phyloP scores from a whole-genome alignment of 2,888 invertebrate genomes.

The Calliopum simillimum region DNA sequence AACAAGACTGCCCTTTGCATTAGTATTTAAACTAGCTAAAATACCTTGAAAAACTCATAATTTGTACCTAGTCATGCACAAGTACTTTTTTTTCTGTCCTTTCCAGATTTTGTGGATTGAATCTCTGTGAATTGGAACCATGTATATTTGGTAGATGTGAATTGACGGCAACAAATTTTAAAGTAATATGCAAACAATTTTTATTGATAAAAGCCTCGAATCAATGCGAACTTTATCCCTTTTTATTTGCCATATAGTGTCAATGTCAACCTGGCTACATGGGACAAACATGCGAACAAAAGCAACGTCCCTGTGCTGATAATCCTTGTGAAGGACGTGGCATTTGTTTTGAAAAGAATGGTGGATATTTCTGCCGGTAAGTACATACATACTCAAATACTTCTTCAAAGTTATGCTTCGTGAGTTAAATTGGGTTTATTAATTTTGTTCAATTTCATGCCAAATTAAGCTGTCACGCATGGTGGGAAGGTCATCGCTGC shows the following conservation, averaged over 20 bases:
- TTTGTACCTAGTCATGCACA: too few relatives aligned
- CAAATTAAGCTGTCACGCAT: slow-evolving; percentile 74
- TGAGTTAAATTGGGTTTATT: neutral
- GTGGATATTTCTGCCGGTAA: slow-evolving; percentile 75
- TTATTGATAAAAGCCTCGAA: too few relatives aligned
- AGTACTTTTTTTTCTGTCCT: neutral
- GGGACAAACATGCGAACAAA: slow-evolving; percentile 76
- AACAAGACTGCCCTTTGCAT: too few relatives aligned
- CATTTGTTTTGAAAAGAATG: slow-evolving; percentile 76
- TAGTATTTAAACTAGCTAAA: too few relatives aligned
- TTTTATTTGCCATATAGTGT: slow-evolving; percentile 66
- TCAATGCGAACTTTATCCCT: too few relatives aligned
- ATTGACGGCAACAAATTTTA: slow-evolving; percentile 65
- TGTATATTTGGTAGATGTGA: slow-evolving; percentile 71
- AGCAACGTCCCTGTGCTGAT: slow-evolving; percentile 77
- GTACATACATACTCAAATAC: slow-evolving; percentile 21
- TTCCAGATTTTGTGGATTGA: slow-evolving; percentile 77
- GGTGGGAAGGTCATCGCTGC: slow-evolving; percentile 79
- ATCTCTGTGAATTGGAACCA: slow-evolving; percentile 77
- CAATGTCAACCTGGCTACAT: slow-evolving; percentile 77
- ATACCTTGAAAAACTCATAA: too few relatives aligned
- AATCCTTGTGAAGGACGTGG: slow-evolving; percentile 82
- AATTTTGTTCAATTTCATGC: too few relatives aligned
- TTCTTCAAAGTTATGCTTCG: neutral
- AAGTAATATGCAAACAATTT: slow-evolving; percentile 47